Evolutionary conservation across 2,113 vertebrate species (phyloP), one percentile per base, ranked within the genome.

Genomic region (Sarotherodon lohbergeri): DNA sequence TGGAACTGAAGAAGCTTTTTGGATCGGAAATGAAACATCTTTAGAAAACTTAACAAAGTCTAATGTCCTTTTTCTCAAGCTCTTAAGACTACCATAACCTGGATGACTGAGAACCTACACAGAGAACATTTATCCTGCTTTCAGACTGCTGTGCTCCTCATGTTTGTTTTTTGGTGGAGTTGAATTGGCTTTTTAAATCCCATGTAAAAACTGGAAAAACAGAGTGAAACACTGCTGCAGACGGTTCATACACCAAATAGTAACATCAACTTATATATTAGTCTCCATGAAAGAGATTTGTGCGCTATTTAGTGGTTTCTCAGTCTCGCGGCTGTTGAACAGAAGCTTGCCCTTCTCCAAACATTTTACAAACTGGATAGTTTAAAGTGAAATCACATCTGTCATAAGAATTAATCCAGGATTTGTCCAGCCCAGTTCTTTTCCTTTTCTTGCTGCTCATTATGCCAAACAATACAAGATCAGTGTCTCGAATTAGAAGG

Each of bases 401-500:
- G 24, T 50, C 16, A 19, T 50, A 78, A 59, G 46, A 86, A 66
- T 80, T 57, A 79, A 73, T 81, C 68, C n/a, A 80, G 81, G 66
- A 84, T 82, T 83, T 46, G 68, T 50, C 36, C 68, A 84, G 79
- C 59, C 81, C 66, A 54, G 12, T 46, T 91, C n/a, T 46, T 71
- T 81, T 85, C 32, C 68, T 86, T 86, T 90, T 90, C 80, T 3
- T 88, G 76, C 80, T 83, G 55, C 83, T 95, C 83, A 90, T 89
- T 91, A 43, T 85, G 50, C 81, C 4, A 13, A 83, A 90, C 83
- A 88, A 76, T 85, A 91, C 82, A 19, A 84, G 57, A 85, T 91
- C 87, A 88, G 14, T 36, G 81, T 85, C 54, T 61, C 55, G 78
- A 88, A 52, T 63, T 82, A 86, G 63, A 81, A 66, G 54, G 22